Conservation (phyloP, 2,113 vertebrate species). For the Chloebia gouldiae region DNA sequence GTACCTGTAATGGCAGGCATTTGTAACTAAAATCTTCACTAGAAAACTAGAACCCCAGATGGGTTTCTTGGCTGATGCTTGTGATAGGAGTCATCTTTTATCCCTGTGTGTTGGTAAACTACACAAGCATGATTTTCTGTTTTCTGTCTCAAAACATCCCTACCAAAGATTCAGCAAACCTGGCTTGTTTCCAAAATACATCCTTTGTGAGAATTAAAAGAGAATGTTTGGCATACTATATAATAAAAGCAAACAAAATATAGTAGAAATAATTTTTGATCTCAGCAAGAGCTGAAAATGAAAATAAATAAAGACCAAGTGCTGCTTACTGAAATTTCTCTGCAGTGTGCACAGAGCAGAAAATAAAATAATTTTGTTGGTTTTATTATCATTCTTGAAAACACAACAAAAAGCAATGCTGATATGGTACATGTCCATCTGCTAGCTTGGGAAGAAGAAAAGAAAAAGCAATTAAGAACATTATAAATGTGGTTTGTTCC, state of each 20-base stretch:
- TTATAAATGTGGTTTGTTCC: conserved; percentile 39
- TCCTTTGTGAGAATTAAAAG: background rate
- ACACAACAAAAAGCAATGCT: background rate
- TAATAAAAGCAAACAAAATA: background rate
- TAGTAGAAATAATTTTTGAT: conserved; percentile 2
- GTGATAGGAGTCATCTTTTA: background rate
- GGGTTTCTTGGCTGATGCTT: background rate
- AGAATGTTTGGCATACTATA: background rate
- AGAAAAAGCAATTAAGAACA: conserved; percentile 55
- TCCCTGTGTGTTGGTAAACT: background rate
- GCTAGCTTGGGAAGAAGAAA: conserved; percentile 23
- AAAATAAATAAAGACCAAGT: conserved; percentile 7
- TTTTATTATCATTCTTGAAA: conserved; percentile 9
- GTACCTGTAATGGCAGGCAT: background rate
- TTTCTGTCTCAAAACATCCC: background rate
- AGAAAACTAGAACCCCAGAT: background rate
- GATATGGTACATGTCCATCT: conserved; percentile 10
- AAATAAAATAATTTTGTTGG: conserved; percentile 22
- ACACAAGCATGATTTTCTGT: background rate
- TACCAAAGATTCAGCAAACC: background rate
- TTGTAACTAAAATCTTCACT: background rate
- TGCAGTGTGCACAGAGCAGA: background rate
- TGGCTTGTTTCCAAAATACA: background rate
- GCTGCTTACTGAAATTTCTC: background rate
- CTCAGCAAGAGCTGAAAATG: background rate